Evolutionary conservation across 2,888 invertebrate genomes (phyloP).

Genomic region (Microlaimidae sp.): DNA sequence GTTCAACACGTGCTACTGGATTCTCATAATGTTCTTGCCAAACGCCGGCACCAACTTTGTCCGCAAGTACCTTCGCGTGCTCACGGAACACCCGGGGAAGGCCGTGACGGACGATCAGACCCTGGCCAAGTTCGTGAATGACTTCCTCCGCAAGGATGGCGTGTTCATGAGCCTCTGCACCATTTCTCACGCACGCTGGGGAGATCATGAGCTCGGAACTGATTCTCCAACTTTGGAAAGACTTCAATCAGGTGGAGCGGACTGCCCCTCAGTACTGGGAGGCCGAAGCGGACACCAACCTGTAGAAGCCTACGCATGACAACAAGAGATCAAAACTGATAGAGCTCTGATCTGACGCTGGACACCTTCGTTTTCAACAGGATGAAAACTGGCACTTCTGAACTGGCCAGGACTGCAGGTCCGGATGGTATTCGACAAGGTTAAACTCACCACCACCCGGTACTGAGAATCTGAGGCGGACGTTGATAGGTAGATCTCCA

Average conservation of each 20-base stretch:
- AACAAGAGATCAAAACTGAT: too few relatives aligned
- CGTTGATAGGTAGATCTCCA: too few relatives aligned
- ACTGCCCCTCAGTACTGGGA: slow-evolving; percentile 33
- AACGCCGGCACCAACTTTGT: slow-evolving; percentile 32
- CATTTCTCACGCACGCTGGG: slow-evolving; percentile 35
- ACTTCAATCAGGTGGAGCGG: slow-evolving; percentile 35
- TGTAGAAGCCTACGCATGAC: too few relatives aligned
- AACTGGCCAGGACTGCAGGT: too few relatives aligned
- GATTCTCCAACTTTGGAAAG: slow-evolving; percentile 34
- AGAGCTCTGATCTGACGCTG: too few relatives aligned
- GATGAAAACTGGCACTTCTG: too few relatives aligned
- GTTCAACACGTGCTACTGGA: slow-evolving; percentile 32
- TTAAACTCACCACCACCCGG: too few relatives aligned
- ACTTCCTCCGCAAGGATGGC: slow-evolving; percentile 33
- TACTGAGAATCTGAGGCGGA: too few relatives aligned
- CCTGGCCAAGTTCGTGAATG: slow-evolving; percentile 32
- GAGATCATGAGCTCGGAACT: slow-evolving; percentile 34
- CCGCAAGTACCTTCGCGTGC: slow-evolving; percentile 33
- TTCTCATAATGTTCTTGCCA: slow-evolving; percentile 34
- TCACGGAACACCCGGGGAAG: slow-evolving; percentile 33
- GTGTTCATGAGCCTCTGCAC: slow-evolving; percentile 36
- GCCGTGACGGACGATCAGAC: slow-evolving; percentile 32
- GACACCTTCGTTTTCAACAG: too few relatives aligned
- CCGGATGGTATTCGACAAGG: too few relatives aligned
- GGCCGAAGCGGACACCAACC: slow-evolving; percentile 18